These are phyloP conservation scores for Urosaurus nigricauda DNA, from an alignment of 2,797 vertebrate species.

Conservation along the genomic window DNA sequence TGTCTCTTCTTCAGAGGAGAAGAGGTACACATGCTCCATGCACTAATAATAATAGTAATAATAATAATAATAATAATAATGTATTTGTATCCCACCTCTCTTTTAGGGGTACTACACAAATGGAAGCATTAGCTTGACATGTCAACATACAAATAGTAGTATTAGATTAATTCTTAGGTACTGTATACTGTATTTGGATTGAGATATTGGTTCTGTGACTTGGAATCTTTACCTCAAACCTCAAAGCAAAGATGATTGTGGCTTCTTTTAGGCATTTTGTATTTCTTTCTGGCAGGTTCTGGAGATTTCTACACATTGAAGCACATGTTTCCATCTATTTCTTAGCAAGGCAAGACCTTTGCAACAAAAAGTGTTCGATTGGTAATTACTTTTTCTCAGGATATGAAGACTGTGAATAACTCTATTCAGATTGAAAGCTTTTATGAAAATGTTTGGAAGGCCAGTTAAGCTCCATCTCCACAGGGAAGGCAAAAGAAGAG, in stretches of 20 bases:
- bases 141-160: neutral
- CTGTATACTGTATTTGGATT: neutral
- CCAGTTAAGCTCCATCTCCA: no score
- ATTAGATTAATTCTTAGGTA: neutral
- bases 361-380: conserved; percentile 45
- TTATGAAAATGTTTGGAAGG: neutral
- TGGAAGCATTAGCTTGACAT: neutral
- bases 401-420: neutral
- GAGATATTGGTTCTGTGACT: neutral
- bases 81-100: no score
- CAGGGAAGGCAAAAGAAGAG: neutral
- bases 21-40: no score
- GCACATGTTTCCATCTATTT: conserved; percentile 44
- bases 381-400: conserved; percentile 49
- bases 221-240: no score
- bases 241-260: neutral
- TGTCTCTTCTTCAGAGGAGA: no score
- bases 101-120: neutral
- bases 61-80: no score
- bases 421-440: neutral
- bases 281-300: conserved; percentile 1
- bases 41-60: no score
- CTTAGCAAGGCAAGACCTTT: conserved; percentile 54
- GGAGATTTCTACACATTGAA: neutral
- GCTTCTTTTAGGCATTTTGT: neutral